Evolutionary conservation across 2,797 vertebrate genomes (phyloP).

Genomic region (Diceros bicornis): DNA sequence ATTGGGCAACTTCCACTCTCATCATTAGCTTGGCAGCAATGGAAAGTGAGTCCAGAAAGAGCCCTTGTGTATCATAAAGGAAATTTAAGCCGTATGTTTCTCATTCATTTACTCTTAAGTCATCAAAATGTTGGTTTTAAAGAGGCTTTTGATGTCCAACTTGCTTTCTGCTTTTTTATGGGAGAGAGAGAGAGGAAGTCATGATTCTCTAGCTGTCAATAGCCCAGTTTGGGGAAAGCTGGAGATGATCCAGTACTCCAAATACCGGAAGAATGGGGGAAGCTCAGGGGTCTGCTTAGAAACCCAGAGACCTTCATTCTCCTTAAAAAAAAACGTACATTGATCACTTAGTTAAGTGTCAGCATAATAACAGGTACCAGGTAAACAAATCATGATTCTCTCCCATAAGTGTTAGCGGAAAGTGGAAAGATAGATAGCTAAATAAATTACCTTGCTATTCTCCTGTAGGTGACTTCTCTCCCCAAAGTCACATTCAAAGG

Average conservation of each 20-base stretch:
- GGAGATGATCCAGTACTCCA: conserved; percentile 24
- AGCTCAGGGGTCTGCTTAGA: not conserved
- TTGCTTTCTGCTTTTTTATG: conserved; percentile 67
- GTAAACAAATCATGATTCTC: not conserved
- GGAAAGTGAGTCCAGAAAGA: conserved; percentile 79
- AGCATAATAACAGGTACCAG: not conserved
- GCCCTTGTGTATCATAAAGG: conserved; percentile 79
- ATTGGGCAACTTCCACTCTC: conserved; percentile 71
- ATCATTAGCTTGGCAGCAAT: conserved; percentile 73
- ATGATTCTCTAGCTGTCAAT: conserved; percentile 68
- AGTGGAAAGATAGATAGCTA: not conserved
- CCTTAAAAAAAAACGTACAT: not conserved
- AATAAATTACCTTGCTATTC: not conserved
- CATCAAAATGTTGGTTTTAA: conserved; percentile 85
- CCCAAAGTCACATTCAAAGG: not conserved
- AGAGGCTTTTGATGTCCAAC: conserved; percentile 82
- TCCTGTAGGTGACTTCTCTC: not conserved
- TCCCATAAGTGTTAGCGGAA: not conserved
- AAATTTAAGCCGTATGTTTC: conserved; percentile 82
- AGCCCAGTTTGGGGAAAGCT: conserved; percentile 34
- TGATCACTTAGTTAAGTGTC: not conserved
- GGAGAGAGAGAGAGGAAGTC: conserved; percentile 60
- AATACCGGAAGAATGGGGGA: not conserved
- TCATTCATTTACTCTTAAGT: conserved; percentile 85
- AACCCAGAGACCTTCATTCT: not conserved